Percentiles rank a stretch among this genome's conserved stretches.
These are phyloP conservation scores for Tolmerus cingulatus DNA, from an alignment of 2,888 invertebrate species.

Conservation along the genomic window DNA sequence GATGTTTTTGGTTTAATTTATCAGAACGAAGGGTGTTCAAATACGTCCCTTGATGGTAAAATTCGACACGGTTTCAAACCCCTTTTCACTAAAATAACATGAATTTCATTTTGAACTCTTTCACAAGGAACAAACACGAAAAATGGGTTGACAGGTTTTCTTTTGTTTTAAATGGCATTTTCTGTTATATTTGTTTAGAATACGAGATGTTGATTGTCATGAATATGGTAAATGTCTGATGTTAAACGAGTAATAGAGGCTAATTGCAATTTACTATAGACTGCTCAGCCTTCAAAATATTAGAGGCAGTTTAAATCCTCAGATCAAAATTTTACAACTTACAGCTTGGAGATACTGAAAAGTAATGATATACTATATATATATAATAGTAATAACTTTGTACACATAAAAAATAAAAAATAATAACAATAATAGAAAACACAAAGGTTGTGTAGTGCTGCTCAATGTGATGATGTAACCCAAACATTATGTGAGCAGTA, in stretches of 20 bases:
- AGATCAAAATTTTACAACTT: too few species aligned
- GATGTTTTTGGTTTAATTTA: constrained; percentile 16
- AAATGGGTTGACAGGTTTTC: not conserved
- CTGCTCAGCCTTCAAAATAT: not conserved
- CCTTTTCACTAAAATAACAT: not conserved
- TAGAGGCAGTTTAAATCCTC: not conserved
- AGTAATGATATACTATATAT: too few species aligned
- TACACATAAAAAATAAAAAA: too few species aligned
- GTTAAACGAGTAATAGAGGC: not conserved
- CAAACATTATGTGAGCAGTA: too few species aligned
- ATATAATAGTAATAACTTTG: too few species aligned
- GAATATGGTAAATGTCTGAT: not conserved
- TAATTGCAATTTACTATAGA: not conserved
- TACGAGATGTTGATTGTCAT: not conserved
- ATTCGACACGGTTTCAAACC: not conserved
- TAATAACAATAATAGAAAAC: too few species aligned
- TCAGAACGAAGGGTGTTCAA: not conserved
- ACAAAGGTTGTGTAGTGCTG: too few species aligned
- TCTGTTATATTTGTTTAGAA: not conserved
- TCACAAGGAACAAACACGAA: not conserved
- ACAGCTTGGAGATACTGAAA: too few species aligned
- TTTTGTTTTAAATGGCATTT: not conserved
- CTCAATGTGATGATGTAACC: too few species aligned
- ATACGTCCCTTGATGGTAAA: not conserved
- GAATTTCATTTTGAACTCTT: not conserved